Evolutionary conservation across 2,797 vertebrate species (phyloP).

Genomic region (Chelon labrosus): DNA sequence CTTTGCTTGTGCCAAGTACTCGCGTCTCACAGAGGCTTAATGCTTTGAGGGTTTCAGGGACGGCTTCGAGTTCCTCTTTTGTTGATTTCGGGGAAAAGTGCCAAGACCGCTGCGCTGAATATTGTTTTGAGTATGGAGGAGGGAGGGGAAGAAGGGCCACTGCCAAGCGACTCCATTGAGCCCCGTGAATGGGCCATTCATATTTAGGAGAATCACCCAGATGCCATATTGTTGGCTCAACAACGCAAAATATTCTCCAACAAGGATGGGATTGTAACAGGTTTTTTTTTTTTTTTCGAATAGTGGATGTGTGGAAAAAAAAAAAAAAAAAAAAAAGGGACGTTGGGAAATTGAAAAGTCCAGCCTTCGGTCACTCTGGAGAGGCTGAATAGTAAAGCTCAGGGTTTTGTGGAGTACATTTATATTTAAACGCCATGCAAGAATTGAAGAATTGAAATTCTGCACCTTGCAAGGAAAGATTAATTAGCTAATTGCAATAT

Average conservation of each 20-base stretch:
- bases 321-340: not conserved
- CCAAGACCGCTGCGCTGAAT: slow-evolving; percentile 82
- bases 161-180: slow-evolving; percentile 83
- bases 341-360: not conserved
- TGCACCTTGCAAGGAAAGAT: too few species aligned
- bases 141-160: slow-evolving; percentile 71
- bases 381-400: too few species aligned
- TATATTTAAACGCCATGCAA: too few species aligned
- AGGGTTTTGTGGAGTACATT: too few species aligned
- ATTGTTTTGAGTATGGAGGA: slow-evolving; percentile 81
- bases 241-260: slow-evolving; percentile 80
- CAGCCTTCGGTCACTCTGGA: too few species aligned
- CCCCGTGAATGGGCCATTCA: slow-evolving; percentile 87
- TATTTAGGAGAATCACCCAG: slow-evolving; percentile 87
- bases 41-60: slow-evolving; percentile 81
- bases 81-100: slow-evolving; percentile 82
- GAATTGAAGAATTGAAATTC: too few species aligned
- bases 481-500: too few species aligned
- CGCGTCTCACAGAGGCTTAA: slow-evolving; percentile 81
- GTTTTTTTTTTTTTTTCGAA: not conserved
- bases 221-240: slow-evolving; percentile 85
- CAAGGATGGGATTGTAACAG: slow-evolving; percentile 81
- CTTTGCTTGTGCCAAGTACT: slow-evolving; percentile 81
- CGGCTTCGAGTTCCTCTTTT: slow-evolving; percentile 81
- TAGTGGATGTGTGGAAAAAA: not conserved